Conservation (phyloP, 1,140 invertebrate species). For the Acromyrmex echinatior region DNA sequence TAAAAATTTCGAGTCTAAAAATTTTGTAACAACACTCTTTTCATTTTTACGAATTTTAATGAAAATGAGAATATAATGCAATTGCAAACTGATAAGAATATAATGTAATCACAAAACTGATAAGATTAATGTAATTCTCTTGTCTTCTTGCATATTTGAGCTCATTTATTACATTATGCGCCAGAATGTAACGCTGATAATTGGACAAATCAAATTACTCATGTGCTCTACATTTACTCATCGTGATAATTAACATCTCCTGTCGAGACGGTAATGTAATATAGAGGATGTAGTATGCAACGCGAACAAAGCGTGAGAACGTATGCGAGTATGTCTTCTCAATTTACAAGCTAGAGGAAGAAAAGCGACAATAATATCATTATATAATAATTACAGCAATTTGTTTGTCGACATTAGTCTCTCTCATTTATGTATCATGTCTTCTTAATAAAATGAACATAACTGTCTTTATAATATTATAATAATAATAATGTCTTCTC, state of each 20-base stretch:
- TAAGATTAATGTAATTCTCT: neutral
- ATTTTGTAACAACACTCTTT: neutral
- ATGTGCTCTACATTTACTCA: constrained; percentile 45
- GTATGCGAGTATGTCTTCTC: constrained; percentile 26
- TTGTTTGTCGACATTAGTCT: neutral
- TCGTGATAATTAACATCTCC: constrained; percentile 43
- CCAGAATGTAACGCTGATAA: constrained; percentile 19
- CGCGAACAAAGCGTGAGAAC: constrained; percentile 52
- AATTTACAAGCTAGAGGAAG: constrained; percentile 19
- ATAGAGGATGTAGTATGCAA: constrained; percentile 58
- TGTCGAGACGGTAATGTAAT: constrained; percentile 64
- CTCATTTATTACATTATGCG: constrained; percentile 36
- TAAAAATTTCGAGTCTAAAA: neutral
- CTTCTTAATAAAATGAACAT: neutral
- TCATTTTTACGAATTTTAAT: neutral
- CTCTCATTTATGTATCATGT: neutral
- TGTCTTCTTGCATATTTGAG: neutral
- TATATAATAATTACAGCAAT: neutral
- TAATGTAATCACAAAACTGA: too few species aligned
- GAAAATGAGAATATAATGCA: neutral
- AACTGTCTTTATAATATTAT: neutral
- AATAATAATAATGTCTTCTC: neutral
- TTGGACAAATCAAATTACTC: constrained; percentile 29
- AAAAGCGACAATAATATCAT: constrained; percentile 28
- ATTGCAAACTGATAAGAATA: neutral